These are phyloP conservation scores for Amblyjoppa fuscipennis DNA, from an alignment of 2,888 invertebrate genomes.

Conservation along the genomic window DNA sequence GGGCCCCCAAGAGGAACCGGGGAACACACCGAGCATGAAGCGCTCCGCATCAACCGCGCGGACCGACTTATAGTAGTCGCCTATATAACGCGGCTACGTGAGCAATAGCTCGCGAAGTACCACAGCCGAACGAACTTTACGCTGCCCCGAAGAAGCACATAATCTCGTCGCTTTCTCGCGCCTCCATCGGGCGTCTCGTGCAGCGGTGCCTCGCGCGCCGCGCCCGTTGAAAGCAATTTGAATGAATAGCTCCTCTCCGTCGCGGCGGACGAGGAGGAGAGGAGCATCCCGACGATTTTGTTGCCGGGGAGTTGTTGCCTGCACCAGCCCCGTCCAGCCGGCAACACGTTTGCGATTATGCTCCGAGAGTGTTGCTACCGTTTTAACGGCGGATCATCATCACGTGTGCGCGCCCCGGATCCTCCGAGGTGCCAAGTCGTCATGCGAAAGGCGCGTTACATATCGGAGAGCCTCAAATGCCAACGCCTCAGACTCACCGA, in stretches of 20 bases:
- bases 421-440: slow-evolving; percentile 29
- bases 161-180: slow-evolving; percentile 25
- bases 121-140: slow-evolving; percentile 4
- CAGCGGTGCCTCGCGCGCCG: neutral
- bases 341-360: slow-evolving; percentile 25
- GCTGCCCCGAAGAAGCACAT: slow-evolving; percentile 8
- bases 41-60: slow-evolving; percentile 1
- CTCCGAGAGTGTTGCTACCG: slow-evolving; percentile 32
- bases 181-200: slow-evolving; percentile 32
- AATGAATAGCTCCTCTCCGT: slow-evolving; percentile 42
- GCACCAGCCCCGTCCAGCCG: slow-evolving; percentile 1
- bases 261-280: neutral
- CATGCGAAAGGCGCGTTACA: slow-evolving; percentile 11
- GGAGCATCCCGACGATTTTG: slow-evolving; percentile 33
- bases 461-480: neutral
- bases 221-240: slow-evolving; percentile 59
- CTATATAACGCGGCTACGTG: slow-evolving; percentile 30
- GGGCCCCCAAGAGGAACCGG: slow-evolving; percentile 15
- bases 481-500: neutral
- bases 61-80: slow-evolving; percentile 11
- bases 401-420: slow-evolving; percentile 10
- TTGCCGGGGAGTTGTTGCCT: slow-evolving; percentile 28
- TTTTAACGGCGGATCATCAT: slow-evolving; percentile 42
- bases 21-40: slow-evolving; percentile 32
- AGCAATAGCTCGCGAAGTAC: slow-evolving; percentile 21